A percentile compares a stretch with the other conserved stretches of the same genome.
Evolutionary conservation across 2,888 invertebrate genomes (phyloP).

Genomic region (Lymantria monacha): DNA sequence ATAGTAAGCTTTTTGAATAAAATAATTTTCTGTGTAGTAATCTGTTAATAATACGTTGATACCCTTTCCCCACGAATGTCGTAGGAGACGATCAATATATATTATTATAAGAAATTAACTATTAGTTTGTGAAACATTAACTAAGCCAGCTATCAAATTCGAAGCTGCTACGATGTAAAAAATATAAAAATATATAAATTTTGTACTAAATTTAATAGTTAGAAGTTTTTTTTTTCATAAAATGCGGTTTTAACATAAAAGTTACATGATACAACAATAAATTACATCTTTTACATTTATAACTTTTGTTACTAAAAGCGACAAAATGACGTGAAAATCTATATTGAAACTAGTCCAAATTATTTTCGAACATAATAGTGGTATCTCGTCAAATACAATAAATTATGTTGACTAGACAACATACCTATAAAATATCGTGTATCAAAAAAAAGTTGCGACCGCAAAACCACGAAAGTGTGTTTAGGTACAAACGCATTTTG

Average conservation of each 20-base stretch:
- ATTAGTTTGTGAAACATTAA: too few relatives aligned
- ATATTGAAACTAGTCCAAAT: neutral
- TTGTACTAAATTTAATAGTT: too few relatives aligned
- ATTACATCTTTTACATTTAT: neutral
- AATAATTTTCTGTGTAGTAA: too few relatives aligned
- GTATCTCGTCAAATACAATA: slow-evolving; percentile 9
- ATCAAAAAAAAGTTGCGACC: slow-evolving; percentile 21
- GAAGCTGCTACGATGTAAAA: too few relatives aligned
- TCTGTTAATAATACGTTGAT: too few relatives aligned
- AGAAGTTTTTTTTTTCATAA: too few relatives aligned
- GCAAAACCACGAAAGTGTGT: slow-evolving; percentile 16
- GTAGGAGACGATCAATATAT: too few relatives aligned
- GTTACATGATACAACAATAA: neutral
- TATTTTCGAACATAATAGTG: slow-evolving; percentile 2
- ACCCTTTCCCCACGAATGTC: too few relatives aligned
- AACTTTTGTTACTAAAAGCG: neutral
- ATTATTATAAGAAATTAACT: too few relatives aligned
- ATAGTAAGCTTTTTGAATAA: too few relatives aligned
- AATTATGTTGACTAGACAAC: slow-evolving; percentile 12
- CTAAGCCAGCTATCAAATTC: too few relatives aligned
- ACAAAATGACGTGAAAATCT: neutral
- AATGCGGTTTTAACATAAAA: neutral
- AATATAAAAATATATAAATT: too few relatives aligned
- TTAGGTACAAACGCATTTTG: slow-evolving; percentile 4
- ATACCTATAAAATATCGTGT: slow-evolving; percentile 7